Evolutionary conservation across 2,888 invertebrate genomes (phyloP).

Genomic region (Athalia circularis): DNA sequence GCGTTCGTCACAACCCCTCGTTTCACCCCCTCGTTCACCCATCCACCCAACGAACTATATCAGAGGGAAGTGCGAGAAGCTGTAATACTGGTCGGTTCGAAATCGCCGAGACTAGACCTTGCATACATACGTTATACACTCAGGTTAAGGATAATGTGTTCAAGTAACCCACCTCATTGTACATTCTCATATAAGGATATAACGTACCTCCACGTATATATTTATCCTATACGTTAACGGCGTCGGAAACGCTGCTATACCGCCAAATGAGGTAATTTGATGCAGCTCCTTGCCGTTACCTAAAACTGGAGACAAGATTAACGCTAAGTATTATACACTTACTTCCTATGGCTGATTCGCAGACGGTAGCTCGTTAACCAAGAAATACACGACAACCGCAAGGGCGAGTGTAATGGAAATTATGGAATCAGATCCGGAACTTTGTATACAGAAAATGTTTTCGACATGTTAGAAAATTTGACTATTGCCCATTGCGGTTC

Average conservation of each 20-base stretch:
- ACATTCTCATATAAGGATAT: not conserved
- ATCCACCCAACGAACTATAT: slow-evolving; percentile 14
- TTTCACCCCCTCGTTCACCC: slow-evolving; percentile 16
- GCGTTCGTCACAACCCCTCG: slow-evolving; percentile 62
- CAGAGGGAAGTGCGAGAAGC: not conserved
- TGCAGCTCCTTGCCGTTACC: slow-evolving; percentile 13
- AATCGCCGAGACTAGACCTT: slow-evolving; percentile 11
- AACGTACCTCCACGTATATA: not conserved
- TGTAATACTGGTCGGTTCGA: not conserved
- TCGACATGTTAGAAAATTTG: not conserved
- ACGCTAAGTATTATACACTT: slow-evolving; percentile 32
- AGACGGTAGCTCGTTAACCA: not conserved
- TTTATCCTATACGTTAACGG: slow-evolving; percentile 17
- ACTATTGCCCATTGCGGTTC: not conserved
- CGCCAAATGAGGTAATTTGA: slow-evolving; percentile 38
- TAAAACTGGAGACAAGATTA: slow-evolving; percentile 39
- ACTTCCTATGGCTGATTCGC: slow-evolving; percentile 10
- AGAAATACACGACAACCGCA: not conserved
- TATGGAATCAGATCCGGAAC: too few relatives aligned
- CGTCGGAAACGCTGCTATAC: slow-evolving; percentile 13
- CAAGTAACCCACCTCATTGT: slow-evolving; percentile 19
- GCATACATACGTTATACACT: slow-evolving; percentile 27
- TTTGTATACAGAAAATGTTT: not conserved
- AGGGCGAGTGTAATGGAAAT: not conserved
- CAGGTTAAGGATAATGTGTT: slow-evolving; percentile 35